A percentile compares a stretch with the other conserved stretches of the same genome.
Evolutionary conservation across 2,888 invertebrate species (phyloP).

Genomic region (Scotopteryx bipunctaria): DNA sequence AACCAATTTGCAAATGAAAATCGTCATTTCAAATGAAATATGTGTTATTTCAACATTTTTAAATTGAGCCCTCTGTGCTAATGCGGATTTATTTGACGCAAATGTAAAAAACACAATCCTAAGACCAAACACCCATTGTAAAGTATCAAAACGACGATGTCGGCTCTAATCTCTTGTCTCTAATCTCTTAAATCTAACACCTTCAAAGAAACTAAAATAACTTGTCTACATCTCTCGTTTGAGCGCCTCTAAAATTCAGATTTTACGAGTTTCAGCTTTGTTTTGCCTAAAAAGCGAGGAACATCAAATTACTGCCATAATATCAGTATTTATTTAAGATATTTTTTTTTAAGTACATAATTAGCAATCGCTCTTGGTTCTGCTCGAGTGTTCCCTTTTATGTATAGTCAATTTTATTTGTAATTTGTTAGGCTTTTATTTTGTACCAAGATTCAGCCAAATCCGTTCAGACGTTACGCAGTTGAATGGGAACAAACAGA

Average conservation of each 20-base stretch:
- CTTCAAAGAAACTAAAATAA: conserved; percentile 35
- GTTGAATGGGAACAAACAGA: no score
- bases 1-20: no score
- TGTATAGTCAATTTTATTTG: no score
- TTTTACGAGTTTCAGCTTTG: conserved; percentile 19
- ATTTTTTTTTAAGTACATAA: neutral
- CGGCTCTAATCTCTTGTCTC: conserved; percentile 10
- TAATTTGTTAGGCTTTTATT: no score
- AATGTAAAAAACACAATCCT: neutral
- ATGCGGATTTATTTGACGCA: conserved; percentile 1
- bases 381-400: no score
- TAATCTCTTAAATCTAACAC: conserved; percentile 20
- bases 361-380: no score
- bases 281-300: neutral
- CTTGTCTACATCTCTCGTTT: conserved; percentile 15
- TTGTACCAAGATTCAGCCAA: no score
- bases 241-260: conserved; percentile 14
- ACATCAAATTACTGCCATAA: neutral
- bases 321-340: neutral
- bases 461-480: no score
- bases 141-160: conserved; percentile 11
- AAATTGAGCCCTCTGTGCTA: no score
- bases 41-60: no score
- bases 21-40: no score
- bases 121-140: neutral